These are phyloP conservation scores for Acrobasis suavella DNA, from an alignment of 2,888 invertebrate species.

Conservation along the genomic window DNA sequence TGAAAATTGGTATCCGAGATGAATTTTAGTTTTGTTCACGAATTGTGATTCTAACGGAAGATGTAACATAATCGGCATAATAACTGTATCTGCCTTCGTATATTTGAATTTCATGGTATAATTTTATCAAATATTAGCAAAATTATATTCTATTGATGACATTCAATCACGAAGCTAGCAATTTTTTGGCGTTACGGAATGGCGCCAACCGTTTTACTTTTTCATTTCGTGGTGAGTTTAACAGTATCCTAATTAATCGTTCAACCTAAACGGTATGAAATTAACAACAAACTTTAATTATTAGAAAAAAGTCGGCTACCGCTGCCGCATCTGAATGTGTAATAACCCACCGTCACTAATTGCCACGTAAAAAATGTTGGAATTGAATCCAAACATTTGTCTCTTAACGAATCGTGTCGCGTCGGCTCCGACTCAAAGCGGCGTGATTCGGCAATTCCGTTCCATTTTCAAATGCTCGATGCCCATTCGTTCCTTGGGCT, in stretches of 20 bases:
- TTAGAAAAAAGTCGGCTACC: slow-evolving; percentile 61
- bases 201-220: background rate
- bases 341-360: slow-evolving; percentile 76
- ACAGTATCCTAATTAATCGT: slow-evolving; percentile 41
- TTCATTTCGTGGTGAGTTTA: background rate
- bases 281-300: slow-evolving; percentile 70
- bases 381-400: slow-evolving; percentile 82
- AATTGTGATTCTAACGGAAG: slow-evolving; percentile 3
- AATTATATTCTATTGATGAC: background rate
- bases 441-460: slow-evolving; percentile 78
- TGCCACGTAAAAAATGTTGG: slow-evolving; percentile 66
- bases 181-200: background rate
- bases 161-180: background rate
- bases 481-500: slow-evolving; percentile 79
- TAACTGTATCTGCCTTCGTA: too few relatives aligned
- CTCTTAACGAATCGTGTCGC: slow-evolving; percentile 81
- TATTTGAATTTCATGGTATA: slow-evolving; percentile 1
- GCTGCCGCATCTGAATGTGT: slow-evolving; percentile 61
- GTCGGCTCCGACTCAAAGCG: slow-evolving; percentile 74
- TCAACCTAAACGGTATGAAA: slow-evolving; percentile 46
- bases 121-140: background rate
- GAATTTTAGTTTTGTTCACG: background rate
- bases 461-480: slow-evolving; percentile 75
- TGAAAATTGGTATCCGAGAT: slow-evolving; percentile 13
- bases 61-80: background rate